Evolutionary conservation across 92 coral and sea anemone genomes (phyloP).

Genomic region (Epizoanthus fatuus): DNA sequence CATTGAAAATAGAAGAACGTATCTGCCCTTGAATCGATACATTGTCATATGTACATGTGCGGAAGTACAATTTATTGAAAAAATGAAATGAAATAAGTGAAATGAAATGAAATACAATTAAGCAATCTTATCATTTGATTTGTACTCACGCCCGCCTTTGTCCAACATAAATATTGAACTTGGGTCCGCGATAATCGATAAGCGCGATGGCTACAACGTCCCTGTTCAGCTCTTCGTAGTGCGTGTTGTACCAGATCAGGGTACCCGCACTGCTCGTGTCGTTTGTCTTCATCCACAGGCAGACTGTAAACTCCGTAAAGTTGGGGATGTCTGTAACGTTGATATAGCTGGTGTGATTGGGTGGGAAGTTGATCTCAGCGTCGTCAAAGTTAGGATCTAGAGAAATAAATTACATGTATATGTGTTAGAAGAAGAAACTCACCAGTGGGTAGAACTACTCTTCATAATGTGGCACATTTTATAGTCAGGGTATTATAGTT

Average conservation of each 20-base stretch:
- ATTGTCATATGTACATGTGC: too few species aligned
- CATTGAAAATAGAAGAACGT: too few species aligned
- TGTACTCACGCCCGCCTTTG: slow-evolving; percentile 44
- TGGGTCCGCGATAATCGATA: slow-evolving; percentile 58
- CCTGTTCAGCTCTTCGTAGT: slow-evolving; percentile 19
- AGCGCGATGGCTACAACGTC: slow-evolving; percentile 65
- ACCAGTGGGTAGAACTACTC: too few species aligned
- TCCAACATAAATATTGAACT: slow-evolving; percentile 37
- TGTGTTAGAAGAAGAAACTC: too few species aligned
- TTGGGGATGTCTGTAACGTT: slow-evolving; percentile 73
- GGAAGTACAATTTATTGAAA: too few species aligned
- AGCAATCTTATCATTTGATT: too few species aligned
- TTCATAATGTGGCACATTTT: too few species aligned
- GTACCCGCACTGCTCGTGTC: slow-evolving; percentile 68
- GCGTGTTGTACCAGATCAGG: slow-evolving; percentile 68
- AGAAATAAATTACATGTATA: neutral
- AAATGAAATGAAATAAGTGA: too few species aligned
- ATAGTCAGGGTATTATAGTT: too few species aligned
- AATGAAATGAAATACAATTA: too few species aligned
- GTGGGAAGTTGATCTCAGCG: slow-evolving; percentile 55
- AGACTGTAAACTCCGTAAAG: slow-evolving; percentile 65
- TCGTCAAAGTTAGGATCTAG: slow-evolving; percentile 17
- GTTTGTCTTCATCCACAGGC: slow-evolving; percentile 74
- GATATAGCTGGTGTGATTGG: slow-evolving; percentile 61
- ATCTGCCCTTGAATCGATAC: too few species aligned